Conservation (phyloP, 2,113 vertebrate species). For the Acrocephalus arundinaceus region DNA sequence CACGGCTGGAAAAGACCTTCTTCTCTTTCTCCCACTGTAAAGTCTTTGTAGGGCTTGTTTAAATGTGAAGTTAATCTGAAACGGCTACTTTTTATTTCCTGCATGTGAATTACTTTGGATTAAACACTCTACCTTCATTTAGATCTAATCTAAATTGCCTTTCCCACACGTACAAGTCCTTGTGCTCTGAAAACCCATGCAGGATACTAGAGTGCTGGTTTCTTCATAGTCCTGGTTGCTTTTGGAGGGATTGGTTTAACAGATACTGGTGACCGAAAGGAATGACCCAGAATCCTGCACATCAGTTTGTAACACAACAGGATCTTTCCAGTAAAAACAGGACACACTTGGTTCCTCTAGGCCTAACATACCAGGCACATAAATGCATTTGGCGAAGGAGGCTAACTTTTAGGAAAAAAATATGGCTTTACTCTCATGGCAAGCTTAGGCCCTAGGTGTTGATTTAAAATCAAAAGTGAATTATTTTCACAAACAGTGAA, state of each 20-base stretch:
- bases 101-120: not conserved
- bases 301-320: not conserved
- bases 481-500: not conserved
- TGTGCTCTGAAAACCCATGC: not conserved
- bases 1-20: not conserved
- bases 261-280: not conserved
- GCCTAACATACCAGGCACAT: not conserved
- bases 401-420: not conserved
- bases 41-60: not conserved
- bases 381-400: not conserved
- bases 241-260: not conserved
- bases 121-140: not conserved
- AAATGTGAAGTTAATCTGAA: not conserved
- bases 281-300: not conserved
- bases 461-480: not conserved
- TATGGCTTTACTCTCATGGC: not conserved
- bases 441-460: not conserved
- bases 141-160: not conserved
- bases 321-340: not conserved
- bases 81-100: not conserved
- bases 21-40: not conserved
- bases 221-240: not conserved
- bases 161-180: not conserved
- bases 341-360: not conserved
- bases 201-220: not conserved